Evolutionary conservation across 2,888 invertebrate genomes (phyloP).

Genomic region (Eupithecia pulchellata): DNA sequence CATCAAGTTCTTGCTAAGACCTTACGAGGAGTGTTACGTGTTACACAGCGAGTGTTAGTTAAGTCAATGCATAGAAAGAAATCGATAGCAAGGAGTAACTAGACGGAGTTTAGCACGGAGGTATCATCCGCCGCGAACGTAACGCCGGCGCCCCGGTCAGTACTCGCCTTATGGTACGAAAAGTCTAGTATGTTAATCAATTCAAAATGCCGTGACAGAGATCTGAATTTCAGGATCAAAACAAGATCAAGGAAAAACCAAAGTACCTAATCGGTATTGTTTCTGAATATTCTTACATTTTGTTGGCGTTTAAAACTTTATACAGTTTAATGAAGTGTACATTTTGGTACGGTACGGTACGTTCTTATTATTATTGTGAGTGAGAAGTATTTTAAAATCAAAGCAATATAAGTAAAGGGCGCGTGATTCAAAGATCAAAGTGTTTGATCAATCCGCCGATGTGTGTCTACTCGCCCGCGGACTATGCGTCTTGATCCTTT

Average conservation of each 20-base stretch:
- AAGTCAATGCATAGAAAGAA: too few species aligned
- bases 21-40: too few species aligned
- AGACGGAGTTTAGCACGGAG: too few species aligned
- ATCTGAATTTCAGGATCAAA: neutral
- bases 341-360: slow-evolving; percentile 35
- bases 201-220: neutral
- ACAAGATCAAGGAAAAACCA: neutral
- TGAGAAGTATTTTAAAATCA: slow-evolving; percentile 58
- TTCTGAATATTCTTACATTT: neutral
- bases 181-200: neutral
- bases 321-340: slow-evolving; percentile 31
- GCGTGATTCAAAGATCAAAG: slow-evolving; percentile 80
- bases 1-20: neutral
- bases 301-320: slow-evolving; percentile 25
- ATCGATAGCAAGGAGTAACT: too few species aligned
- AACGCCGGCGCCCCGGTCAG: too few species aligned
- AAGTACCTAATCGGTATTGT: neutral
- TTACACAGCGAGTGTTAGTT: too few species aligned
- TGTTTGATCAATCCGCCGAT: slow-evolving; percentile 74
- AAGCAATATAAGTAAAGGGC: slow-evolving; percentile 80
- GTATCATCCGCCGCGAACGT: too few species aligned
- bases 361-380: slow-evolving; percentile 54
- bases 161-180: too few species aligned
- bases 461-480: slow-evolving; percentile 55
- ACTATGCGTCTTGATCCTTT: slow-evolving; percentile 68